Conservation (phyloP, 2,113 vertebrate species). For the Corythaixoides concolor region DNA sequence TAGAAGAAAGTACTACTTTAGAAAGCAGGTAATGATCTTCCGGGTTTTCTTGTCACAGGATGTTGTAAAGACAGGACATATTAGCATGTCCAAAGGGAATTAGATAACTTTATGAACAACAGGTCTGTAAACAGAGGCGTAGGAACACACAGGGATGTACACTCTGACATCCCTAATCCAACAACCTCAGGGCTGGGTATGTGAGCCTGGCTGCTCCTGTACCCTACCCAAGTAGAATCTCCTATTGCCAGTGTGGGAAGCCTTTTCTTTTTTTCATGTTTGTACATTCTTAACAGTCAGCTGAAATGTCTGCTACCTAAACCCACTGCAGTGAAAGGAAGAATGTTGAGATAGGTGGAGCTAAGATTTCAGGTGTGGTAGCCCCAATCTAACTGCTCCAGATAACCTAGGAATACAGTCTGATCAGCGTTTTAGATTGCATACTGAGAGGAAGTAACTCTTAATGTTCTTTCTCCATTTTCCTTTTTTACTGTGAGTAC, state of each 20-base stretch:
- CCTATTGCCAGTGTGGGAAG: not conserved
- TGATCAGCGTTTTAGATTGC: not conserved
- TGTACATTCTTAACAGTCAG: accelerated
- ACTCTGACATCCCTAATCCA: not conserved
- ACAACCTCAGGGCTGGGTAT: not conserved
- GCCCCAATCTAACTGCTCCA: not conserved
- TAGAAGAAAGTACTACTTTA: not conserved
- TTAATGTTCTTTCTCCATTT: not conserved
- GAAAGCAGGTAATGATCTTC: not conserved
- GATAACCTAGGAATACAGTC: not conserved
- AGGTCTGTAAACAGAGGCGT: not conserved
- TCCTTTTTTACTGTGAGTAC: not conserved
- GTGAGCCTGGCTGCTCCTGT: not conserved
- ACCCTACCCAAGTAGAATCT: not conserved
- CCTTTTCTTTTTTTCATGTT: not conserved
- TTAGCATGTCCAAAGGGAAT: not conserved
- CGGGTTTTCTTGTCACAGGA: not conserved
- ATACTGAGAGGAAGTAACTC: not conserved
- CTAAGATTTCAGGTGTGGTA: not conserved
- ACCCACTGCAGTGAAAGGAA: not conserved
- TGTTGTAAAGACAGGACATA: not conserved
- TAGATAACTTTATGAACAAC: not conserved
- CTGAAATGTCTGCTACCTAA: not conserved
- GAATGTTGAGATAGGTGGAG: not conserved
- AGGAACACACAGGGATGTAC: not conserved